Conservation (phyloP, 2,888 invertebrate species). For the Tipula confusa region DNA sequence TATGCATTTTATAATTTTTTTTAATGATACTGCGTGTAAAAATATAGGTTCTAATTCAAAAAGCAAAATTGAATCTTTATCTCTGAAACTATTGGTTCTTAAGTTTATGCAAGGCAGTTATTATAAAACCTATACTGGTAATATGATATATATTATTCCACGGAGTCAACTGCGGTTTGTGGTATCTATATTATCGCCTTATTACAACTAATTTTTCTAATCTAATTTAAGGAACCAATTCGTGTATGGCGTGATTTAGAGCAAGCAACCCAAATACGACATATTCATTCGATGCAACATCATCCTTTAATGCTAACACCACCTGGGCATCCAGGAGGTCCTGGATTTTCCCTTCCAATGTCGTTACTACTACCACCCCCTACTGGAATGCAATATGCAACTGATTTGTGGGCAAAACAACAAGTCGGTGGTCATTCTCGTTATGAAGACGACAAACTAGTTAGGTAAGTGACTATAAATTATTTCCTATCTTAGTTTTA, state of each 20-base stretch:
- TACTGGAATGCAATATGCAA: not conserved
- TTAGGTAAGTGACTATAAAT: not conserved
- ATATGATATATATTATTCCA: no score
- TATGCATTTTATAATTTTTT: no score
- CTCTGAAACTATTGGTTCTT: no score
- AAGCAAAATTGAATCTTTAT: no score
- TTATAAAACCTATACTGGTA: no score
- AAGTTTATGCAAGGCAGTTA: no score
- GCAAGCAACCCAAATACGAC: slow-evolving; percentile 3
- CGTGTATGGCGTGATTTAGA: slow-evolving; percentile 26
- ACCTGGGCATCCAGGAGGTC: not conserved
- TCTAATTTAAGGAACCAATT: not conserved
- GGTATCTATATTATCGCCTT: no score
- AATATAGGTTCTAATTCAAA: no score
- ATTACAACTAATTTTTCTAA: not conserved
- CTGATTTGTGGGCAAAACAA: slow-evolving; percentile 27
- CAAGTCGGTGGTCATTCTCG: not conserved
- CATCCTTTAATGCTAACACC: slow-evolving; percentile 21
- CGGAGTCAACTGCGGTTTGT: no score
- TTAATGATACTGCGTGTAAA: no score
- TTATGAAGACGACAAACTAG: not conserved
- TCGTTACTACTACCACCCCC: not conserved
- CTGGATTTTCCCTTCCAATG: not conserved
- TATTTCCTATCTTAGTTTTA: not conserved
- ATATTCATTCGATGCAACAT: slow-evolving; percentile 21